Evolutionary conservation across 2,113 vertebrate genomes (phyloP).

Genomic region (Gallinago media): DNA sequence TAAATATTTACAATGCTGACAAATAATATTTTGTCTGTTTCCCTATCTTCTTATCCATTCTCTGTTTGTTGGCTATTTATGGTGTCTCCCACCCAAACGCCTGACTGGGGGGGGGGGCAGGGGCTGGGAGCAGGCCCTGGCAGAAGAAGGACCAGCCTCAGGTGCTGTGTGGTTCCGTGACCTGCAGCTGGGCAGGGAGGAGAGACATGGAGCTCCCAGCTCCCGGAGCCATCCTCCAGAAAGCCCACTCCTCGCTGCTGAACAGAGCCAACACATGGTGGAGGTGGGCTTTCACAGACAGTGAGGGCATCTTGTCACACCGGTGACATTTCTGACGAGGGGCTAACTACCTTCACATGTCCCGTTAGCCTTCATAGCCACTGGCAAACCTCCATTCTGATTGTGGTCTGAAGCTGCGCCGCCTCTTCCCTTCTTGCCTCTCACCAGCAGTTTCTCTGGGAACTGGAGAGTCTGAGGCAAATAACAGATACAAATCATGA

Average conservation of each 20-base stretch:
- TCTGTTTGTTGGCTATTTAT: not conserved
- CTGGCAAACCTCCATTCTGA: not conserved
- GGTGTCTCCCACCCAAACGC: not conserved
- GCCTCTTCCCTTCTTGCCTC: not conserved
- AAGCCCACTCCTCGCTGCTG: rapidly evolving
- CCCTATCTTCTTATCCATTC: not conserved
- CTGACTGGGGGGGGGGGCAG: rapidly evolving
- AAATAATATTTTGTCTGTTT: not conserved
- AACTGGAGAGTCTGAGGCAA: conserved; percentile 6
- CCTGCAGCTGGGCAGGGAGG: not conserved
- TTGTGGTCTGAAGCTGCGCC: not conserved
- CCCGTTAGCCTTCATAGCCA: rapidly evolving
- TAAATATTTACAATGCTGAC: not conserved
- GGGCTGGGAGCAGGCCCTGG: not conserved
- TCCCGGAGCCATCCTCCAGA: rapidly evolving
- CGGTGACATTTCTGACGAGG: rapidly evolving
- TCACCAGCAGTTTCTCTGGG: not conserved
- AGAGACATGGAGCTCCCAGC: rapidly evolving
- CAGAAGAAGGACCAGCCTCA: not conserved
- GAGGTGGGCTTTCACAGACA: rapidly evolving
- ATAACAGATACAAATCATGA: conserved; percentile 49
- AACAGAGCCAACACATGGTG: rapidly evolving
- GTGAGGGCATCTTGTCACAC: too few relatives aligned
- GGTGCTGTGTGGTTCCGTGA: rapidly evolving
- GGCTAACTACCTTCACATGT: rapidly evolving